Evolutionary conservation across 2,113 vertebrate genomes (phyloP).

Genomic region (Xiphorhynchus elegans): DNA sequence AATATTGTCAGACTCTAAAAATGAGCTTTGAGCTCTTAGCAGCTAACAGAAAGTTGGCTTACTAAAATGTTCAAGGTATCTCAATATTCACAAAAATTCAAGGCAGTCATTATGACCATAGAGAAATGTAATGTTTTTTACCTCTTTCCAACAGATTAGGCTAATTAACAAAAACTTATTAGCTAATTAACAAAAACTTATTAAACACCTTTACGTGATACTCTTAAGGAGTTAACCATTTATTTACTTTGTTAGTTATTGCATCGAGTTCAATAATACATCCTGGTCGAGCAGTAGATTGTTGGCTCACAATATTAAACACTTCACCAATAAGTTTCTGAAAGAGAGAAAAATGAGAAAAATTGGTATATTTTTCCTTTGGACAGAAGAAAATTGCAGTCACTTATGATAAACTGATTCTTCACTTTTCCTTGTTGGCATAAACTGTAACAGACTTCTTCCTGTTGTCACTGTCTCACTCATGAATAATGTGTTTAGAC

Average conservation of each 20-base stretch:
- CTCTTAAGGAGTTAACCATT: neutral
- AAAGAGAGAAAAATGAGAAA: conserved; percentile 54
- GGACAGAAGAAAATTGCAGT: neutral
- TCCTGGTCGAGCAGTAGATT: conserved; percentile 96
- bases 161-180: neutral
- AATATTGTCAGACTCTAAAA: neutral
- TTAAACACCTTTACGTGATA: neutral
- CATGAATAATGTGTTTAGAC: neutral
- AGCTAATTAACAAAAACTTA: neutral
- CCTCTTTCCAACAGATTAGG: neutral
- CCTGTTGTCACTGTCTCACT: neutral
- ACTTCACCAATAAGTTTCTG: conserved; percentile 98
- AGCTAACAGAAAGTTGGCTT: neutral
- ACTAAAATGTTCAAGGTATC: neutral
- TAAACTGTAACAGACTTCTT: neutral
- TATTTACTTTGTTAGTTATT: conserved; percentile 93
- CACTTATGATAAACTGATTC: neutral
- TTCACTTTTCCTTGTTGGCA: neutral
- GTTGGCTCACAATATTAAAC: conserved; percentile 98
- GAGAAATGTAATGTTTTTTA: neutral
- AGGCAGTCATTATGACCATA: neutral
- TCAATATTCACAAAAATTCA: neutral
- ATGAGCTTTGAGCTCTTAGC: neutral
- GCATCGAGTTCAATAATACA: conserved; percentile 96
- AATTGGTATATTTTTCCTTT: neutral